These are phyloP conservation scores for Stenoptilia bipunctidactyla DNA, from an alignment of 2,888 invertebrate genomes.

Conservation along the genomic window DNA sequence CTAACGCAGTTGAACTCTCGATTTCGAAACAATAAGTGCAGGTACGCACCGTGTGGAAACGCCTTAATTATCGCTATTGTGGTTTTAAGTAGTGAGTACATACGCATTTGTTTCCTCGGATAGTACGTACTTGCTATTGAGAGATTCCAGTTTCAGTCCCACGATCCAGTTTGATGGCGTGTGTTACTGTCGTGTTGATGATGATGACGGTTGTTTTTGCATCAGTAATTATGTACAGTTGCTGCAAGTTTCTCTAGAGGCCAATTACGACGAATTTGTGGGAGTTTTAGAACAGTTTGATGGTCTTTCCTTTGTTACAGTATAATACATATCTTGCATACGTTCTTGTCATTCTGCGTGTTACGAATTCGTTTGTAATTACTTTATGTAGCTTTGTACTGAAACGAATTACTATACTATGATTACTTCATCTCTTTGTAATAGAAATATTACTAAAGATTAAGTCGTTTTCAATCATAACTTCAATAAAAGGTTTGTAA, in stretches of 20 bases:
- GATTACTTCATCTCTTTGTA: background rate
- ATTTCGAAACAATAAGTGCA: conserved; percentile 58
- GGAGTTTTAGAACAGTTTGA: conserved; percentile 37
- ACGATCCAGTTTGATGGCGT: conserved; percentile 61
- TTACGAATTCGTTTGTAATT: background rate
- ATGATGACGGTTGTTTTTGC: conserved; percentile 60
- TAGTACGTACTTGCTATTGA: conserved; percentile 33
- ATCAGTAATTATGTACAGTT: conserved; percentile 64
- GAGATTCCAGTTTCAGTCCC: conserved; percentile 63
- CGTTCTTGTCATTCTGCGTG: background rate
- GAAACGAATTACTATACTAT: no score
- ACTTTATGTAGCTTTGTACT: no score
- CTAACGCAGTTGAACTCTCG: conserved; percentile 37
- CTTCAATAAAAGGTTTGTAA: no score
- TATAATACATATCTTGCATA: background rate
- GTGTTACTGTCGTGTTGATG: conserved; percentile 55
- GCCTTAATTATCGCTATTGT: conserved; percentile 54
- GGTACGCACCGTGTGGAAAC: conserved; percentile 55
- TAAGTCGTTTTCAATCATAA: no score
- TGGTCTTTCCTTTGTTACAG: conserved; percentile 44
- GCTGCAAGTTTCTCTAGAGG: conserved; percentile 54
- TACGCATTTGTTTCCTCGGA: conserved; percentile 49
- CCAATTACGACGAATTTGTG: conserved; percentile 60
- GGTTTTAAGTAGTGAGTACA: conserved; percentile 35
- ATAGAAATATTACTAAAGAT: background rate